Evolutionary conservation across 2,113 vertebrate genomes (phyloP), one percentile per base, ranked within the genome.

Genomic region (Psilopsiagon aurifrons): DNA sequence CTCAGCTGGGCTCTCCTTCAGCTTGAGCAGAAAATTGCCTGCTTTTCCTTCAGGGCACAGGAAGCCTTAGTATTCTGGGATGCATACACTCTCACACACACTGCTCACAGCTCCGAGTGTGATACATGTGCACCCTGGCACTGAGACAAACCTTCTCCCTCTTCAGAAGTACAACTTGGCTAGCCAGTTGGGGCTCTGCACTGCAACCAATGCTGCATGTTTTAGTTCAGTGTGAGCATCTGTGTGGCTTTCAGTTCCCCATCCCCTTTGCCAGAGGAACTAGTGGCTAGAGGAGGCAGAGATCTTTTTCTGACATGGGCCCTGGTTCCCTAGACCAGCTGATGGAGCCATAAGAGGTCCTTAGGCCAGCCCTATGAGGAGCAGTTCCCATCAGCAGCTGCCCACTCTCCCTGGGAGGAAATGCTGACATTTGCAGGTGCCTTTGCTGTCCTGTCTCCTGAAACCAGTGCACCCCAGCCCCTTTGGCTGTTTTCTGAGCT

Each of bases 11-110:
- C 16, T 57, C 1, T 33, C 25, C 47, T 49, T 54, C 1, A 2
- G 9, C 31, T 62, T 1, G 1, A 74, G 25, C 5, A 0, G 35
- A 20, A 7, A 18, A 10, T 35, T 18, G 39, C 11, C 64, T 22
- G 13, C 33, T 66, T 28, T n/a, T 33, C 33, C 51, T 46, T 37
- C 0, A 1, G 68, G 33, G 39, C 33, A 37, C 46, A 9, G 46
- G 24, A 25, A n/a, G 51, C 23, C 44, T 17, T 17, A 4, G 62
- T 17, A 41, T 62, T 41, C 31, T 29, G 52, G 57, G 37, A 5
- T 11, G 62, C 46, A 9, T 7, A 29, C 27, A 17, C 25, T 12
- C 66, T 12, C 66, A 11, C 60, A 10, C 11, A 3, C 6, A 1
- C 10, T 41, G 35, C 52, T 54, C 20, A 31, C 74, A 33, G 59